Evolutionary conservation across 2,113 vertebrate species (phyloP), one percentile per base, ranked within the genome.

Genomic region (Nycticorax nycticorax): DNA sequence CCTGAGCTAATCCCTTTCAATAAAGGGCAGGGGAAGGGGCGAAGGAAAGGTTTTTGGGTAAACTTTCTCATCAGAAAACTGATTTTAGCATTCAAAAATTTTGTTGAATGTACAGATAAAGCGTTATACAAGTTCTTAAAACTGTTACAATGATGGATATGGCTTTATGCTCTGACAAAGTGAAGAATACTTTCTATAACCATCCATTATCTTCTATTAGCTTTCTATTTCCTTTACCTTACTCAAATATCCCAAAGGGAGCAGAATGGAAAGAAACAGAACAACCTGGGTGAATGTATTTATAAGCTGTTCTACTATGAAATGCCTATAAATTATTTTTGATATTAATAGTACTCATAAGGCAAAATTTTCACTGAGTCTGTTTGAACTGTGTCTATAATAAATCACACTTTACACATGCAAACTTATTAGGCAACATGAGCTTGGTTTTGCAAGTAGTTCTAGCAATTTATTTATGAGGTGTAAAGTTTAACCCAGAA

Each of bases 401-500:
- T 94, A 96, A 88, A 96, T 85, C 69, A 67, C 64, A 82, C 27
- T 84, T 81, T 63, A 73, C 15, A 77, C 75, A 18, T 26, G 32
- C n/a, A 85, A 48, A 59, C 12, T 63, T 73, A 53, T 27, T 81
- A 91, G 79, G 69, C 24, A 93, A 81, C 32, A 60, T 30, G 19
- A 15, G 64, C 28, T 69, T 60, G 22, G 8, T 79, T 96, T 88
- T 81, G 63, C 33, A 88, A 85, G 45, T 73, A 91, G n/a, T 73
- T 63, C 32, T 91, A 77, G 32, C 48, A 81, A 93, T 77, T 88
- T 77, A 73, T 93, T 91, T 91, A 73, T 85, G 74, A 93, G 41
- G 59, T 74, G 55, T 41, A 64, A 91, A 73, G 11, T 88, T 94
- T 91, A 78, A 68, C 60, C 9, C 43, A 91, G 74, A 93, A 94